A percentile compares a stretch with the other conserved stretches of the same genome.
Conservation (phyloP, 1,140 invertebrate genomes). For the Pseudomyrmex cubaensis region DNA sequence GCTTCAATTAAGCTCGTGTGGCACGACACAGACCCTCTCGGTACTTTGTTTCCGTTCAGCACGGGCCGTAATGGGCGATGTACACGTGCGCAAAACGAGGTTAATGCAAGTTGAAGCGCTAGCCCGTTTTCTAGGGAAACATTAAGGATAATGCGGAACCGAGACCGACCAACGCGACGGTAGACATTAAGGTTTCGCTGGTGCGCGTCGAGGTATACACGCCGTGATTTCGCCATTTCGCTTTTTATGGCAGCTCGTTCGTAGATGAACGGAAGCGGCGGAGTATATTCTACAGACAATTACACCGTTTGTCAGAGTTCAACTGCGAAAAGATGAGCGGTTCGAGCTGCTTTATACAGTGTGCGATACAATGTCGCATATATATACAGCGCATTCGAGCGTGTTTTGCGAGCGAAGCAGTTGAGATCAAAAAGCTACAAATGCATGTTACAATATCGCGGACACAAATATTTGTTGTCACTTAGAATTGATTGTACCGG, state of each 20-base stretch:
- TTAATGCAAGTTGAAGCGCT: constrained; percentile 52
- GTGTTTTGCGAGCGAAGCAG: neutral
- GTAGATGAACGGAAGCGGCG: constrained; percentile 53
- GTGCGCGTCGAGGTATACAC: neutral
- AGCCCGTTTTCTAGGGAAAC: constrained; percentile 41
- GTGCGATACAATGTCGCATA: neutral
- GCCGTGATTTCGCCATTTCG: constrained; percentile 53
- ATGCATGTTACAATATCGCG: neutral
- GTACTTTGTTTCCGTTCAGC: constrained; percentile 1
- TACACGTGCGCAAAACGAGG: constrained; percentile 54
- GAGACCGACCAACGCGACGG: constrained; percentile 25
- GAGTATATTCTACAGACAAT: constrained; percentile 56
- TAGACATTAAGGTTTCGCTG: constrained; percentile 61
- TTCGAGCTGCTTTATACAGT: neutral
- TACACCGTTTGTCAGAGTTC: constrained; percentile 55
- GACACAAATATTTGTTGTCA: neutral
- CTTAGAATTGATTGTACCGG: neutral
- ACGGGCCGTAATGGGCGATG: neutral
- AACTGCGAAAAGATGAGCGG: constrained; percentile 39
- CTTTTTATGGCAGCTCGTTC: constrained; percentile 61
- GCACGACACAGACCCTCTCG: neutral
- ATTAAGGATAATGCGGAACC: constrained; percentile 66
- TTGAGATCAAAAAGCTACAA: neutral
- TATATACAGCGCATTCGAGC: neutral
- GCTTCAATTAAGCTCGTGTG: constrained; percentile 20